A percentile compares a stretch with the other conserved stretches of the same genome.
phyloP scores from a whole-genome alignment of 2,797 vertebrate genomes.

The Pitangus sulphuratus region DNA sequence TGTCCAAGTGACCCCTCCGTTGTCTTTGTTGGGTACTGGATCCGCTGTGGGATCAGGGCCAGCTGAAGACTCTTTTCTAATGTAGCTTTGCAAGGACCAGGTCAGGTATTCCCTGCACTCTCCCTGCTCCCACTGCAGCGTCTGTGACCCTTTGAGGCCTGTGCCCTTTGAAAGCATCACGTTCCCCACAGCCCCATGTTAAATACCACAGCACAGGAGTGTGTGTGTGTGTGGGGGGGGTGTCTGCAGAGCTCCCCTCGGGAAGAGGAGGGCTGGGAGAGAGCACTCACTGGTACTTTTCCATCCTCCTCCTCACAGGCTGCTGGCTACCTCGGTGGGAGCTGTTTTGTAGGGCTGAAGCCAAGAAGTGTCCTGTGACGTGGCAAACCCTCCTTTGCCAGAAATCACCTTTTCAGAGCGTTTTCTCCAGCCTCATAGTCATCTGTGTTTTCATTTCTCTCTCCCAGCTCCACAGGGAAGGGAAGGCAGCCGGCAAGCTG shows the following conservation, averaged over 20 bases:
- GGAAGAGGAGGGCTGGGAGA: neutral
- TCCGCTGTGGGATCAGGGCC: neutral
- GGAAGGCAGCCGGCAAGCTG: conserved; percentile 6
- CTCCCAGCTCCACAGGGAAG: neutral
- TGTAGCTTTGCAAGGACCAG: neutral
- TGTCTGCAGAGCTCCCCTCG: neutral
- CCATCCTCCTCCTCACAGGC: neutral
- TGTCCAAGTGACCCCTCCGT: neutral
- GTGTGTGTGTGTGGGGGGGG: accelerated
- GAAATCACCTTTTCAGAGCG: neutral
- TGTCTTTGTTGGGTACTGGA: neutral
- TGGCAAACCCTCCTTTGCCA: neutral
- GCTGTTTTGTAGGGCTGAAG: neutral
- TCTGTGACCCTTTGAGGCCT: neutral
- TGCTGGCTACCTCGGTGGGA: neutral
- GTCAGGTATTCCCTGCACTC: neutral
- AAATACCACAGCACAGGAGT: neutral
- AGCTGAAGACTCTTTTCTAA: neutral
- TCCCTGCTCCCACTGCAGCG: neutral
- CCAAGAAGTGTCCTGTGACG: neutral
- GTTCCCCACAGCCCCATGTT: neutral
- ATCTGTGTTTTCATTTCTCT: conserved; percentile 25
- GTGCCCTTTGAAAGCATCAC: accelerated
- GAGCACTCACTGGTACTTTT: conserved; percentile 16
- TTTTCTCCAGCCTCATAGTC: neutral